Percentiles rank a stretch among this genome's conserved stretches.
Conservation (phyloP, 23 tunicate genomes). For the Styela plicata region DNA sequence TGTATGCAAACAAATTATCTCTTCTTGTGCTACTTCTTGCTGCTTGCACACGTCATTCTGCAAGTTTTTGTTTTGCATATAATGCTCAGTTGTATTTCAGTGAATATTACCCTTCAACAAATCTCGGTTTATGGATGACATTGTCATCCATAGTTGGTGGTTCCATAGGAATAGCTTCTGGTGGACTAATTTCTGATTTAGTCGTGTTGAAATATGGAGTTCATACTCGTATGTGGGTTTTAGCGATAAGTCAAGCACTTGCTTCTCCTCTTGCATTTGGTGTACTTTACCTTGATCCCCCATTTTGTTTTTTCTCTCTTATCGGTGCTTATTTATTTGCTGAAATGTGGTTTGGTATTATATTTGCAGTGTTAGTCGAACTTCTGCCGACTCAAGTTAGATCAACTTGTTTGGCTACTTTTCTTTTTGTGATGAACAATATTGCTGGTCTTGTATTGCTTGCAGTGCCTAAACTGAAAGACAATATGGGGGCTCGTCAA, state of each 20-base stretch:
- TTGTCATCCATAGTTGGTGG: conserved; percentile 85
- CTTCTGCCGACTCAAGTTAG: conserved; percentile 46
- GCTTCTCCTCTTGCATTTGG: conserved; percentile 86
- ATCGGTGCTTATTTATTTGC: conserved; percentile 72
- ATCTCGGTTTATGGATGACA: conserved; percentile 69
- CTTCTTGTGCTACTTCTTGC: conserved; percentile 55
- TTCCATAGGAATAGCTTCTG: conserved; percentile 73
- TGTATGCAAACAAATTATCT: conserved; percentile 35
- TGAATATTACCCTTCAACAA: conserved; percentile 54
- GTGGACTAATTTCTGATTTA: conserved; percentile 81
- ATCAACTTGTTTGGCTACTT: conserved; percentile 53
- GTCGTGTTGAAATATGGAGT: conserved; percentile 62
- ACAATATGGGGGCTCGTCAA: conserved; percentile 47
- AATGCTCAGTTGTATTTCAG: conserved; percentile 82
- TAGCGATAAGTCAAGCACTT: conserved; percentile 66
- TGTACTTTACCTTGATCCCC: conserved; percentile 69
- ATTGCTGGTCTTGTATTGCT: conserved; percentile 75
- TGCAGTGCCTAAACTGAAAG: conserved; percentile 40
- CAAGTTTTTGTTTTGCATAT: conserved; percentile 96
- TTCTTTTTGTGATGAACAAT: conserved; percentile 65
- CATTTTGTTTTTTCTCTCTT: conserved; percentile 80
- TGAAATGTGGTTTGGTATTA: conserved; percentile 91
- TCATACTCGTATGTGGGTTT: conserved; percentile 65
- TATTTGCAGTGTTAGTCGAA: conserved; percentile 66
- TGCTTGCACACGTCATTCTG: conserved; percentile 81